These are phyloP conservation scores for Dichetophora obliterata DNA, from an alignment of 2,888 invertebrate species.

Conservation along the genomic window DNA sequence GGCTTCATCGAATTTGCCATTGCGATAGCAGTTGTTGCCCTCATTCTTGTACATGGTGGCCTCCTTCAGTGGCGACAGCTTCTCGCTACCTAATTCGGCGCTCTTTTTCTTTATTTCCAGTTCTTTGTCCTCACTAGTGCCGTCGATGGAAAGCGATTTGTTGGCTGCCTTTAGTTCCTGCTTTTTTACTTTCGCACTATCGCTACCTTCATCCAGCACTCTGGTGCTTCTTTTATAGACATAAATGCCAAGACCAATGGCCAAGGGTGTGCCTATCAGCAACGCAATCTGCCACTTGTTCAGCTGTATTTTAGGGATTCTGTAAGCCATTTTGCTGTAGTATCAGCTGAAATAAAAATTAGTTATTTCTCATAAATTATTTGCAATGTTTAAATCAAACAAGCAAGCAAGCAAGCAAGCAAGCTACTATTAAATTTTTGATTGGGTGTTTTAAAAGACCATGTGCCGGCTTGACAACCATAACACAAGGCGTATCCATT, in stretches of 20 bases:
- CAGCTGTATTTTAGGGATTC: constrained; percentile 59
- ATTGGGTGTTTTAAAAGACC: too few species aligned
- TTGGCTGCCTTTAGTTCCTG: constrained; percentile 72
- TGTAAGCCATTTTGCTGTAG: constrained; percentile 52
- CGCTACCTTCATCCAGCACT: constrained; percentile 21
- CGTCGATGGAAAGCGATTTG: constrained; percentile 75
- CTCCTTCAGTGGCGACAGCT: constrained; percentile 76
- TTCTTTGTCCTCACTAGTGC: constrained; percentile 68
- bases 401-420: too few species aligned
- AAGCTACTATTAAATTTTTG: too few species aligned
- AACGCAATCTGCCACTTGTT: constrained; percentile 90
- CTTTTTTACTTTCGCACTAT: constrained; percentile 64
- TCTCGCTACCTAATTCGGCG: constrained; percentile 59
- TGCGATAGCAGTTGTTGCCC: constrained; percentile 89
- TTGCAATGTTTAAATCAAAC: too few species aligned
- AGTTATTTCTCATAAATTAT: too few species aligned
- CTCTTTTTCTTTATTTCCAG: constrained; percentile 69
- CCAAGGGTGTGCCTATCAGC: constrained; percentile 85
- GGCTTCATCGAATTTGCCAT: constrained; percentile 91
- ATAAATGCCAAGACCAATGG: constrained; percentile 85
- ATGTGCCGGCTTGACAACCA: too few species aligned
- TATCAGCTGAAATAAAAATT: constrained; percentile 4
- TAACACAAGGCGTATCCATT: too few species aligned
- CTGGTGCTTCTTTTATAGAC: constrained; percentile 51
- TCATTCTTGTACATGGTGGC: constrained; percentile 87